Percentiles rank a stretch among this genome's conserved stretches.
Evolutionary conservation across 1,140 invertebrate species (phyloP).

Genomic region (Apis florea): DNA sequence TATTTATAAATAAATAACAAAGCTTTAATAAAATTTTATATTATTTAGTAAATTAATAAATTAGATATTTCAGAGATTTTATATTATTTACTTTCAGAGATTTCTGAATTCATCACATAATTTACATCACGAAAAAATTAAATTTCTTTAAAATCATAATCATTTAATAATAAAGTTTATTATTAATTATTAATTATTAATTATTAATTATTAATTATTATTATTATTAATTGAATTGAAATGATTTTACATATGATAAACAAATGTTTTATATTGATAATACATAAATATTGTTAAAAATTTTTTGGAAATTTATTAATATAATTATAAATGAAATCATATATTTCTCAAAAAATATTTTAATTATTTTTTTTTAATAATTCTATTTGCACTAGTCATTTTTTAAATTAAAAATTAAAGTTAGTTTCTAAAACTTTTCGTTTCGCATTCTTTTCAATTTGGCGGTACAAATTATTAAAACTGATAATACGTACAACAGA

Average conservation of each 20-base stretch:
- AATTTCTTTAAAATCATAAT: too few relatives aligned
- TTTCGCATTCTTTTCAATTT: background rate
- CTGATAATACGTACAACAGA: background rate
- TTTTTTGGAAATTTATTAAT: constrained; percentile 19
- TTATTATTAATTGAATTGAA: constrained; percentile 20
- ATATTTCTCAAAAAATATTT: background rate
- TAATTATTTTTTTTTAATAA: constrained; percentile 13
- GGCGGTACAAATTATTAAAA: background rate
- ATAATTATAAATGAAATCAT: constrained; percentile 24
- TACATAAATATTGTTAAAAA: constrained; percentile 29
- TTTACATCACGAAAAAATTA: constrained; percentile 5
- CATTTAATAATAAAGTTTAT: too few relatives aligned
- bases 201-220: too few relatives aligned
- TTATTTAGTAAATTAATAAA: background rate
- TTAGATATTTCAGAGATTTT: background rate
- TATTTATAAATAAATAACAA: constrained; percentile 1
- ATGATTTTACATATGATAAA: constrained; percentile 3
- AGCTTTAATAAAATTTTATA: constrained; percentile 16
- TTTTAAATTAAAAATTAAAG: constrained; percentile 17
- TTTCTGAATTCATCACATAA: background rate
- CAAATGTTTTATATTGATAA: constrained; percentile 24
- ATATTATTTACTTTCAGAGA: background rate
- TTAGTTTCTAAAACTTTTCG: background rate
- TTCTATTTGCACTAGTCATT: constrained; percentile 20
- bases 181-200: too few relatives aligned